phyloP scores from a whole-genome alignment of 2,888 invertebrate species.

The Drosophila limbata region DNA sequence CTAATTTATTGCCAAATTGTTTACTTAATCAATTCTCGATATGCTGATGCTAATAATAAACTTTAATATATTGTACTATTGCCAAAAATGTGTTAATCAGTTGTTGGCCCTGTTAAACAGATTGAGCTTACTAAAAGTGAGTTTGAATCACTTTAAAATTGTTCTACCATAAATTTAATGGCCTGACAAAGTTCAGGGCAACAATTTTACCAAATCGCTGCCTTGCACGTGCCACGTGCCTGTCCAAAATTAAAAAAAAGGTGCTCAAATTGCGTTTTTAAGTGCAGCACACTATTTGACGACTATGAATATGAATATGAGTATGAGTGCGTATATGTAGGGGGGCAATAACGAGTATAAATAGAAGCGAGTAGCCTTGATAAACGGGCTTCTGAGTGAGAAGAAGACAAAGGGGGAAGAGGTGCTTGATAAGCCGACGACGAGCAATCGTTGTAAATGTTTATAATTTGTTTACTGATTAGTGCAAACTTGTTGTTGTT shows the following conservation, averaged over 20 bases:
- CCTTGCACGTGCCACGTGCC: constrained; percentile 69
- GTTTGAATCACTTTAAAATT: constrained; percentile 28
- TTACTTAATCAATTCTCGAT: constrained; percentile 5
- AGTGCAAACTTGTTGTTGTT: constrained; percentile 43
- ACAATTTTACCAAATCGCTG: constrained; percentile 12
- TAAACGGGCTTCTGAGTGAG: constrained; percentile 52
- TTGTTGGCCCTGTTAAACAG: constrained; percentile 3
- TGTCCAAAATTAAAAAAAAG: constrained; percentile 13
- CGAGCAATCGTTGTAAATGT: constrained; percentile 65
- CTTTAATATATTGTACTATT: neutral
- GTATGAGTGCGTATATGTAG: constrained; percentile 9
- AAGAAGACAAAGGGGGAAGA: neutral
- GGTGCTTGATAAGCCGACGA: constrained; percentile 52
- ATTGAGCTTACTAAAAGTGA: neutral
- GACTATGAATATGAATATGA: neutral
- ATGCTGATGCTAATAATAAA: neutral
- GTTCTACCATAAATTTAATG: constrained; percentile 14
- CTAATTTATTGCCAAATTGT: neutral
- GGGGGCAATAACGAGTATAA: constrained; percentile 45
- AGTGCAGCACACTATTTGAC: constrained; percentile 17
- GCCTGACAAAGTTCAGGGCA: constrained; percentile 28
- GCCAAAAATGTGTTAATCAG: constrained; percentile 2
- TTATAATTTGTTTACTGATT: constrained; percentile 75
- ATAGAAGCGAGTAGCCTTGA: constrained; percentile 66
- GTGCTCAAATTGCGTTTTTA: constrained; percentile 21